Evolutionary conservation across 2,113 vertebrate species (phyloP).

Genomic region (Protobothrops flavoviridis): DNA sequence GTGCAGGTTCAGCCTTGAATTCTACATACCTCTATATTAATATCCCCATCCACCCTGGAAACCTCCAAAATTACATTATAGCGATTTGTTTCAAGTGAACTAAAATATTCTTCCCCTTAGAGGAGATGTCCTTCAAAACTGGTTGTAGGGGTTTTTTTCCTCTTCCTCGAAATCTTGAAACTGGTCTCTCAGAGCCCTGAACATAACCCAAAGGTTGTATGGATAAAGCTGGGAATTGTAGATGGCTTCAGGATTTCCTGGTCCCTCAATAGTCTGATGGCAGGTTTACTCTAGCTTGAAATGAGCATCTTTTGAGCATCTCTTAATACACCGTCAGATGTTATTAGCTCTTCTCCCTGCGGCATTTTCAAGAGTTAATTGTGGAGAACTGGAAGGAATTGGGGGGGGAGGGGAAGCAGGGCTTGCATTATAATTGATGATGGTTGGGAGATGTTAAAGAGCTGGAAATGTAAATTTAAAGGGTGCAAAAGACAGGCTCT

Average conservation of each 20-base stretch:
- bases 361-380: conserved; percentile 58
- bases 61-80: not conserved
- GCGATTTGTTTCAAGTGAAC: not conserved
- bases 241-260: not conserved
- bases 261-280: not conserved
- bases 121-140: not conserved
- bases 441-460: conserved; percentile 36
- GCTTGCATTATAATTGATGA: conserved; percentile 40
- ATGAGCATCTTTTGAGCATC: conserved; percentile 47
- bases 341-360: conserved; percentile 55
- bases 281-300: not conserved
- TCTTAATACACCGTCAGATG: conserved; percentile 41
- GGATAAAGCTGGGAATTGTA: not conserved
- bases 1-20: not conserved
- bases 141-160: not conserved
- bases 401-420: conserved; percentile 17
- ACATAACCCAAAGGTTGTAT: not conserved
- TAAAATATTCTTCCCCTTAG: not conserved
- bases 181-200: not conserved
- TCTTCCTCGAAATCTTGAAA: not conserved
- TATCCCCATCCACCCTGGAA: not conserved
- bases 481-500: not conserved
- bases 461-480: not conserved
- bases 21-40: not conserved
- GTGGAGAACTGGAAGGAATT: conserved; percentile 62